phyloP scores from a whole-genome alignment of 2,888 invertebrate genomes.

The Agonopterix alstromeriana region DNA sequence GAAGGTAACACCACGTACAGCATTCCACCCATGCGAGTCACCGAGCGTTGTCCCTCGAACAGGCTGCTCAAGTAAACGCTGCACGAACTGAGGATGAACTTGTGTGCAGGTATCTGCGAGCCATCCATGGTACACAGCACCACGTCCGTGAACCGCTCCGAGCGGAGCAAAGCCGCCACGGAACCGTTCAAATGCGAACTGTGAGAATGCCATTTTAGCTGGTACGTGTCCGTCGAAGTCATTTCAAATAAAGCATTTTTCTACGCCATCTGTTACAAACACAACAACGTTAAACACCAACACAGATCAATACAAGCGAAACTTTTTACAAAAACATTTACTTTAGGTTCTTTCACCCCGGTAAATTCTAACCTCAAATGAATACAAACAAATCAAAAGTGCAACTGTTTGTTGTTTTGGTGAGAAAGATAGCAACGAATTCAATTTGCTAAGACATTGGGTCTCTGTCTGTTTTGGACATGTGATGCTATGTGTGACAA shows the following conservation, averaged over 20 bases:
- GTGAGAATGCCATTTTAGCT: constrained; percentile 93
- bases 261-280: constrained; percentile 19
- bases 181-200: constrained; percentile 88
- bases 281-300: too few relatives aligned
- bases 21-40: constrained; percentile 68
- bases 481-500: too few relatives aligned
- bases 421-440: too few relatives aligned
- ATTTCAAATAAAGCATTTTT: constrained; percentile 30
- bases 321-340: constrained; percentile 1
- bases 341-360: neutral
- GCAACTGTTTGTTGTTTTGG: neutral
- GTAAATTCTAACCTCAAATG: neutral
- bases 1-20: constrained; percentile 86
- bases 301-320: neutral
- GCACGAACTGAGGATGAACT: constrained; percentile 89
- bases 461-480: too few relatives aligned
- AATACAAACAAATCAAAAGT: neutral
- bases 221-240: constrained; percentile 85
- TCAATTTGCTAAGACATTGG: too few relatives aligned
- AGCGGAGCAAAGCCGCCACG: constrained; percentile 85
- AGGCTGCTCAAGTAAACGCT: constrained; percentile 73
- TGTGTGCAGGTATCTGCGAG: constrained; percentile 88
- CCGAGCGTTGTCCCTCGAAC: constrained; percentile 67
- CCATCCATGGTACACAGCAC: constrained; percentile 87
- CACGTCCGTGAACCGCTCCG: constrained; percentile 89